Percentiles rank a stretch among this genome's conserved stretches.
These are phyloP conservation scores for Larimichthys crocea DNA, from an alignment of 2,113 vertebrate species.

Conservation along the genomic window DNA sequence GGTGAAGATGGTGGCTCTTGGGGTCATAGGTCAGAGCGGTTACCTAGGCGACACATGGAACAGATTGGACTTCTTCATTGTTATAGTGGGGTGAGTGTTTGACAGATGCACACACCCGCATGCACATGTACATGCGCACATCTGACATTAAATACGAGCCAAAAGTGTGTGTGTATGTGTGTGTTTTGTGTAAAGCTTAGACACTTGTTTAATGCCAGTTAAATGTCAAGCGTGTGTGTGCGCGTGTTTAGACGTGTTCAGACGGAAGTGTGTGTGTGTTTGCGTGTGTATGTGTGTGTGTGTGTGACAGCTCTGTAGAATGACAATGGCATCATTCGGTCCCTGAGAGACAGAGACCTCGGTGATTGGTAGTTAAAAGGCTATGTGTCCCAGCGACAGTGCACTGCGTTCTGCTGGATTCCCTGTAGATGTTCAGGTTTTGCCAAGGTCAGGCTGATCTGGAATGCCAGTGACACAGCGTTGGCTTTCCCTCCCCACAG, in stretches of 20 bases:
- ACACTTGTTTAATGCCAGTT: constrained; percentile 86
- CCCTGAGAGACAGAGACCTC: constrained; percentile 69
- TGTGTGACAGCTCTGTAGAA: constrained; percentile 58
- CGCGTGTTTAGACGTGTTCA: constrained; percentile 19
- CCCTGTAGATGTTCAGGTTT: constrained; percentile 57
- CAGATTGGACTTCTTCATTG: constrained; percentile 98
- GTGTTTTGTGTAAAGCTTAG: constrained; percentile 74
- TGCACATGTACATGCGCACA: constrained; percentile 30
- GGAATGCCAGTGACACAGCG: constrained; percentile 55
- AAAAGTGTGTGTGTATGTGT: constrained; percentile 72
- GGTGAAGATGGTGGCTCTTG: constrained; percentile 97
- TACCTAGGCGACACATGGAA: constrained; percentile 99
- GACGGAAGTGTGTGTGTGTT: constrained; percentile 22
- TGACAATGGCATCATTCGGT: constrained; percentile 70
- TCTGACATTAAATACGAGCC: constrained; percentile 82
- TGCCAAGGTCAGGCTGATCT: constrained; percentile 66
- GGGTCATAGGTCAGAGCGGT: constrained; percentile 95
- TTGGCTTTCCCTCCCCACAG: constrained; percentile 76
- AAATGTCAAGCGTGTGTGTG: constrained; percentile 84
- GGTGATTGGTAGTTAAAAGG: constrained; percentile 73
- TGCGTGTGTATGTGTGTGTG: constrained; percentile 31
- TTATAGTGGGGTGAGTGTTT: constrained; percentile 93
- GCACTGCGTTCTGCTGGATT: constrained; percentile 41
- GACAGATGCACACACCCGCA: constrained; percentile 35
- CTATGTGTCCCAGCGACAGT: constrained; percentile 52